Conservation (phyloP, 2,797 vertebrate genomes). For the Enteromius unitaeniatus region DNA sequence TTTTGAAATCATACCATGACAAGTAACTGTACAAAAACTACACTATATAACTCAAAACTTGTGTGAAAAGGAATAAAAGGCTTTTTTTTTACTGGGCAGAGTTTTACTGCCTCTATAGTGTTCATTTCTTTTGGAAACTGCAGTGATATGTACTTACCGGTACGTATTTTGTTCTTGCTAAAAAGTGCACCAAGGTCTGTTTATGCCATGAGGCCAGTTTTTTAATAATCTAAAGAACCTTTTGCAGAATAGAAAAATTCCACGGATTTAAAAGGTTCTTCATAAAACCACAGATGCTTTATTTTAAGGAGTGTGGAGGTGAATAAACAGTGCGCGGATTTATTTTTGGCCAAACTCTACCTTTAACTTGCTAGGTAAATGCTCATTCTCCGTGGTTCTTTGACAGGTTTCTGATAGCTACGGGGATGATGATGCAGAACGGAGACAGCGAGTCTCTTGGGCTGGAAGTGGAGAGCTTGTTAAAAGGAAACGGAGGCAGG, state of each 20-base stretch:
- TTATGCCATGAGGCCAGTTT: not conserved
- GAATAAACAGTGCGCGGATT: not conserved
- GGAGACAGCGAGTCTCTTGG: slow-evolving; percentile 10
- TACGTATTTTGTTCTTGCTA: too few relatives aligned
- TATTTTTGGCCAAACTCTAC: not conserved
- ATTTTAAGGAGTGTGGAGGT: not conserved
- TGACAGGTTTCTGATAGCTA: slow-evolving; percentile 22
- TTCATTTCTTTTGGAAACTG: too few relatives aligned
- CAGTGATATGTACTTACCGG: too few relatives aligned
- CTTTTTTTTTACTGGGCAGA: too few relatives aligned
- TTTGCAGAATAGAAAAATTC: not conserved
- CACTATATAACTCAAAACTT: too few relatives aligned
- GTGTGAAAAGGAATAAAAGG: too few relatives aligned
- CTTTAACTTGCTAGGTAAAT: slow-evolving; percentile 12
- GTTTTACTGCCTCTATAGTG: too few relatives aligned
- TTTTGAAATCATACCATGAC: too few relatives aligned
- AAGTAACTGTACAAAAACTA: too few relatives aligned
- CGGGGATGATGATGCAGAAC: slow-evolving; percentile 29
- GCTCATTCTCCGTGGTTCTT: not conserved
- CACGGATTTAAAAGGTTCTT: not conserved
- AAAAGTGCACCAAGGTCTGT: too few relatives aligned
- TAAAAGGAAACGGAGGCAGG: slow-evolving; percentile 59
- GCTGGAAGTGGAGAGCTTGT: slow-evolving; percentile 53
- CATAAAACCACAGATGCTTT: not conserved
- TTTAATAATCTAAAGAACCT: not conserved